Evolutionary conservation across 2,797 vertebrate species (phyloP).

Genomic region (Agapornis canus): DNA sequence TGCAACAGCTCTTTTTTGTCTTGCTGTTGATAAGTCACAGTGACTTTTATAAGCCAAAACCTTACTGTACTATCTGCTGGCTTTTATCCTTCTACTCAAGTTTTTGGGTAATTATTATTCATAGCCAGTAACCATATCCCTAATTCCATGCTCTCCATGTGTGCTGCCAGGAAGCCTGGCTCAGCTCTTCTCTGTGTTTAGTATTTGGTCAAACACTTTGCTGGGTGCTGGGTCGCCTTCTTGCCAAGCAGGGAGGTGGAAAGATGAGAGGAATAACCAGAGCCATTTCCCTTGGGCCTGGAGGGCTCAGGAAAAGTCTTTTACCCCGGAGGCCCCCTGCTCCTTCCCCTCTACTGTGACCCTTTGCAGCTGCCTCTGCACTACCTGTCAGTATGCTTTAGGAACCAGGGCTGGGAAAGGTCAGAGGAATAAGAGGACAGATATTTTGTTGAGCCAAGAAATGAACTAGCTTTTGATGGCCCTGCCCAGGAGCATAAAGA

Average conservation of each 20-base stretch:
- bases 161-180: background rate
- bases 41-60: background rate
- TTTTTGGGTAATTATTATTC: background rate
- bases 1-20: background rate
- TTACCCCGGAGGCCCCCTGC: background rate
- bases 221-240: background rate
- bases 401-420: background rate
- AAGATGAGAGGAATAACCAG: background rate
- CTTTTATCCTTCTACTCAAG: background rate
- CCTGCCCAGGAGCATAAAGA: background rate
- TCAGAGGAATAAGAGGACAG: background rate
- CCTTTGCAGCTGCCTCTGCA: background rate
- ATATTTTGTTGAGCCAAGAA: background rate
- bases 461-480: background rate
- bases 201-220: fast-evolving
- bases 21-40: background rate
- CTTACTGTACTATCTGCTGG: background rate
- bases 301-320: background rate
- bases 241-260: background rate
- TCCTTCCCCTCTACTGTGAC: background rate
- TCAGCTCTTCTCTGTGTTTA: background rate
- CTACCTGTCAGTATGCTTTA: background rate
- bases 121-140: background rate
- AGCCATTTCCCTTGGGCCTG: background rate
- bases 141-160: background rate